Conservation (phyloP, 2,888 invertebrate species). For the Gastrophysa polygoni region DNA sequence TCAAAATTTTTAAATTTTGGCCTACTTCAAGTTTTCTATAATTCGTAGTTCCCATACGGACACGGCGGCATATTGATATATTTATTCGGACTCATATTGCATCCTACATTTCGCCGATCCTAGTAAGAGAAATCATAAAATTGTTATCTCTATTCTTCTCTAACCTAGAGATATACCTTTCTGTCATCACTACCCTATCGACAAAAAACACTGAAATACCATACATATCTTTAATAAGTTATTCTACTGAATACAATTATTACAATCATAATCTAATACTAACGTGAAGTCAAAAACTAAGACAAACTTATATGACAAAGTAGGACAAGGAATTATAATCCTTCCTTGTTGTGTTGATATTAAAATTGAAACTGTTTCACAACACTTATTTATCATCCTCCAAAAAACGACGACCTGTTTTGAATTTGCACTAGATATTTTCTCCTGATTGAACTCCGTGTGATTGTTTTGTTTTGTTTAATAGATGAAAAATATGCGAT, state of each 20-base stretch:
- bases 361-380: not conserved
- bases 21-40: too few species aligned
- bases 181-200: constrained; percentile 12
- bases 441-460: not conserved
- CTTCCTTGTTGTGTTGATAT: not conserved
- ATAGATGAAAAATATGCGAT: constrained; percentile 14
- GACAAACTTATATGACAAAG: not conserved
- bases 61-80: too few species aligned
- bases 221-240: constrained; percentile 37
- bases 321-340: not conserved
- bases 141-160: constrained; percentile 18
- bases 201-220: constrained; percentile 33
- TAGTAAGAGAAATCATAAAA: too few species aligned
- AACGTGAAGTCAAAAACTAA: constrained; percentile 25
- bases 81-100: too few species aligned
- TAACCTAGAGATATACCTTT: constrained; percentile 2
- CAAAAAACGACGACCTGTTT: not conserved
- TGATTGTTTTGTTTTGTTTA: not conserved
- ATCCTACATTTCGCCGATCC: too few species aligned
- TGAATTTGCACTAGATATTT: not conserved
- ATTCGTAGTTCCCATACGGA: too few species aligned
- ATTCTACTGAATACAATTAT: constrained; percentile 32
- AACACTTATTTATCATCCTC: not conserved
- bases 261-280: constrained; percentile 32
- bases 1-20: too few species aligned